These are phyloP conservation scores for Enteromius trimaculatus DNA, from an alignment of 2,797 vertebrate genomes.

Conservation along the genomic window DNA sequence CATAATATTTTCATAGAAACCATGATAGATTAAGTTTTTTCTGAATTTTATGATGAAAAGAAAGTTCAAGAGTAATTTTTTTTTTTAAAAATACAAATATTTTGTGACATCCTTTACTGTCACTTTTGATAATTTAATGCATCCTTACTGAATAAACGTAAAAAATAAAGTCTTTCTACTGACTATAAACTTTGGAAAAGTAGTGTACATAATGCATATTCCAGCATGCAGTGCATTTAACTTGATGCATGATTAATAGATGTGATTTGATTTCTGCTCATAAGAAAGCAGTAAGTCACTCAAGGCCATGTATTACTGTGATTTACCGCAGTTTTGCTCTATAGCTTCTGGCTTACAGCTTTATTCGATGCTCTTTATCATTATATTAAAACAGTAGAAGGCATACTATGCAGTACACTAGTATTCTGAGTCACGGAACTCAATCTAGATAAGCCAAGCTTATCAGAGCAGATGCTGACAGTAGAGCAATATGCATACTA, in stretches of 20 bases:
- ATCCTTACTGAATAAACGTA: background rate
- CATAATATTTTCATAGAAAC: background rate
- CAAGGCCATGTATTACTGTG: background rate
- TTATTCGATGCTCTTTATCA: background rate
- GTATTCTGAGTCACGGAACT: background rate
- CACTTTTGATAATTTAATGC: background rate
- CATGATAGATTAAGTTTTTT: background rate
- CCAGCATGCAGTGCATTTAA: background rate
- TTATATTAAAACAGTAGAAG: background rate
- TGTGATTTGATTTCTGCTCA: background rate
- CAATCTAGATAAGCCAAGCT: conserved; percentile 6
- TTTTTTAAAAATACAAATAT: background rate
- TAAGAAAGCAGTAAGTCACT: background rate
- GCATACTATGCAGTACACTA: background rate
- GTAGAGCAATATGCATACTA: background rate
- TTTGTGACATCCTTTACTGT: background rate
- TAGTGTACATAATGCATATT: background rate
- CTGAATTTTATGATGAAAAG: background rate
- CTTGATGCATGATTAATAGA: background rate
- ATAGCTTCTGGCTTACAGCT: background rate
- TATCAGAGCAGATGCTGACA: conserved; percentile 29
- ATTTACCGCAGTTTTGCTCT: background rate
- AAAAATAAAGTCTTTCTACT: background rate
- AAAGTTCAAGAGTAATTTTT: too few species aligned
- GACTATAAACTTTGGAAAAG: background rate